Evolutionary conservation across 2,888 invertebrate species (phyloP), one percentile per base, ranked within the genome.

Genomic region (Limnephilus auricula): DNA sequence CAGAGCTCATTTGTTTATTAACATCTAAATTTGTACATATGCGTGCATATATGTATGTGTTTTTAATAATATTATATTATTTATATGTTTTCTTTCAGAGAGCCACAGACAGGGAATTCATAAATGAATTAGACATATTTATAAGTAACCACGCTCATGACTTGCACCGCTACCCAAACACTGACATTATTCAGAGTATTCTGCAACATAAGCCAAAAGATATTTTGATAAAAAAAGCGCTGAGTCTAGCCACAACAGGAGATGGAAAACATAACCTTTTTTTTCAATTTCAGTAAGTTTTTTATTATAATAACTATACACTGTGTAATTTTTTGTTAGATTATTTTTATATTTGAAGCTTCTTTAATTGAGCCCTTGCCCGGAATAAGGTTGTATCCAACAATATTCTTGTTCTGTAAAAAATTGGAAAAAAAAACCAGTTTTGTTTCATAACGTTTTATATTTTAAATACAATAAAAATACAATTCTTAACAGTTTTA

Each of bases 121-220:
- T 97, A 2, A 94, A 94, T 90, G 96, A 96, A 93, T 95, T 97
- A 91, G 96, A 96, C 94, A 95, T 95, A 79, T 98, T 97, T 94
- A 95, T 98, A 30, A 96, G 96, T 93, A 96, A 96, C 3, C 96
- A 97, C 93, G 97, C 97, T 2, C 96, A 96, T 37, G 96, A 97
- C 92, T 94, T 98, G 85, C 96, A 96, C 93, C 96, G 96, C 90
- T 97, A 97, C 93, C 96, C 96, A 10, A 95, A 95, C 93, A 96
- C 97, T 0, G 97, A 97, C 94, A 96, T 98, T 83, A 94, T 98
- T 31, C 98, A 98, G 94, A 96, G 97, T 93, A 97, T 97, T 4
- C 94, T 98, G 37, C 97, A 97, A 93, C 96, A 97, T 94, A 96
- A 96, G n/a, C 95, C 95, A 65, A 95, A 95, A 91, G 97, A 96